phyloP scores from a whole-genome alignment of 2,113 vertebrate species.

The Vulpes ferrilata region DNA sequence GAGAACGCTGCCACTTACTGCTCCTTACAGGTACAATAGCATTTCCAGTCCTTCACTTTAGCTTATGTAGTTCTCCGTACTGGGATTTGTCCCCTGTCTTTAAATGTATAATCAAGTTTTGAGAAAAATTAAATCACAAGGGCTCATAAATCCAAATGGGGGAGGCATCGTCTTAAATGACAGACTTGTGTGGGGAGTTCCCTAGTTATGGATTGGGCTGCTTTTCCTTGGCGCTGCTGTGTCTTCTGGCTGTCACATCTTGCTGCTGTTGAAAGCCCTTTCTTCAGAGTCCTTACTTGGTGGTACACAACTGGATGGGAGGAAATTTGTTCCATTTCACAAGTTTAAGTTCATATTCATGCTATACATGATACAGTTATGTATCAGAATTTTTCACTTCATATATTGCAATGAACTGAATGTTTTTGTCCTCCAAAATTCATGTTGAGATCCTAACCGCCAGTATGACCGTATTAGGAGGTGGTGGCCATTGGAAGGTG shows the following conservation, averaged over 20 bases:
- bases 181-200: background rate
- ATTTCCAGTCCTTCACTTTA: constrained; percentile 46
- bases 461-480: background rate
- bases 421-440: background rate
- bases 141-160: background rate
- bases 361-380: background rate
- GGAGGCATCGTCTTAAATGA: background rate
- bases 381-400: background rate
- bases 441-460: background rate
- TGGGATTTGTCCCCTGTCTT: background rate
- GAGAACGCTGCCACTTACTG: background rate
- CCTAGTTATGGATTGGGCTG: background rate
- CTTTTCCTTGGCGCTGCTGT: background rate
- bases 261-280: background rate
- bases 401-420: background rate
- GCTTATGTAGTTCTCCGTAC: background rate
- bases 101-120: constrained; percentile 47
- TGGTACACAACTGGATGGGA: background rate
- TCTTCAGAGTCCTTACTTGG: background rate
- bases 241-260: background rate
- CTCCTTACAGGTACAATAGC: background rate
- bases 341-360: constrained; percentile 8
- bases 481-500: background rate
- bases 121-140: constrained; percentile 25
- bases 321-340: background rate